Evolutionary conservation across 2,797 vertebrate species (phyloP).

Genomic region (Acanthopagrus latus): DNA sequence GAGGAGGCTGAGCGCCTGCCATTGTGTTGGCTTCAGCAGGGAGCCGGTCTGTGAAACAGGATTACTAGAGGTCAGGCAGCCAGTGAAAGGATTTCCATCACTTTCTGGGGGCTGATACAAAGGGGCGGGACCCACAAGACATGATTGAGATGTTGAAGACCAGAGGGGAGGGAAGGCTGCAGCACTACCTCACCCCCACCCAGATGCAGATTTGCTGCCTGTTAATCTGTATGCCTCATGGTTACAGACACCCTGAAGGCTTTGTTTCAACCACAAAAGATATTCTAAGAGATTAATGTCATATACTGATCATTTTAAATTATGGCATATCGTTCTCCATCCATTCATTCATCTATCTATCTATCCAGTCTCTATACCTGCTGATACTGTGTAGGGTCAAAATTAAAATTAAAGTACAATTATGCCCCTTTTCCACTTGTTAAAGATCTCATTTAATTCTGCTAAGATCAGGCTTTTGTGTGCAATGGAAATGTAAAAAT

Average conservation of each 20-base stretch:
- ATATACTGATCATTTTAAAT: conserved; percentile 13
- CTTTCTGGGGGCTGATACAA: conserved; percentile 92
- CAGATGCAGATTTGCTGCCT: conserved; percentile 88
- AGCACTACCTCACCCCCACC: conserved; percentile 30
- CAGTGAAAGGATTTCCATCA: conserved; percentile 97
- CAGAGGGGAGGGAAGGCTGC: conserved; percentile 73
- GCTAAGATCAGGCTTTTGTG: too few species aligned
- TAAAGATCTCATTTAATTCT: too few species aligned
- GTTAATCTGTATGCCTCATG: conserved; percentile 72
- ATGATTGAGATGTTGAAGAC: conserved; percentile 96
- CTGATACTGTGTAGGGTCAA: background rate
- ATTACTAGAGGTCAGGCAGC: conserved; percentile 99
- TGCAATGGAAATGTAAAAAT: too few species aligned
- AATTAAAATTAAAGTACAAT: background rate
- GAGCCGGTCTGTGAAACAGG: conserved; percentile 99
- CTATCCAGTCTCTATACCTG: background rate
- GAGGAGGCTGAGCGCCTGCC: conserved; percentile 93
- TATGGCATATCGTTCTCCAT: background rate
- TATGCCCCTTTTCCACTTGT: too few species aligned
- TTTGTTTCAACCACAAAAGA: conserved; percentile 44
- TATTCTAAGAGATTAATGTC: conserved; percentile 7
- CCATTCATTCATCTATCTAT: background rate
- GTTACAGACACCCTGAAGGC: conserved; percentile 36
- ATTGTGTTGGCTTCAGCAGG: conserved; percentile 95
- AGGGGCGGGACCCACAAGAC: conserved; percentile 88